These are phyloP conservation scores for Argyresthia albistria DNA, from an alignment of 2,888 invertebrate species.

Conservation along the genomic window DNA sequence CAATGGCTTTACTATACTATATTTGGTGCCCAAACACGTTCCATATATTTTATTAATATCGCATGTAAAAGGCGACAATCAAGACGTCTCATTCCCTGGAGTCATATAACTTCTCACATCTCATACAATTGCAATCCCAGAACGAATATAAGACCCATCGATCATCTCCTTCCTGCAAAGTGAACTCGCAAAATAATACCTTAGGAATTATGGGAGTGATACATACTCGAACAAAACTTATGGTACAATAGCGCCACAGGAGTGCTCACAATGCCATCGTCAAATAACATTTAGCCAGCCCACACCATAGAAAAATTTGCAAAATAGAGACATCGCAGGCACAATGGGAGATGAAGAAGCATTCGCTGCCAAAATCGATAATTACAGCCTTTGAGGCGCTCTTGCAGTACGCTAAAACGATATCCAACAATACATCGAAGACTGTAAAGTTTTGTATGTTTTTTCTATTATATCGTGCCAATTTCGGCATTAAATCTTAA, in stretches of 20 bases:
- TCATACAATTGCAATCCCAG: constrained; percentile 24
- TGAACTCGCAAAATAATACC: constrained; percentile 44
- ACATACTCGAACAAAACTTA: constrained; percentile 38
- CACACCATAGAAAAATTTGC: constrained; percentile 66
- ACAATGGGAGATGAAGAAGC: constrained; percentile 54
- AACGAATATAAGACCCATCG: constrained; percentile 25
- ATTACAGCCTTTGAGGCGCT: constrained; percentile 60
- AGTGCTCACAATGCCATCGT: constrained; percentile 63
- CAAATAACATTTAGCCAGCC: constrained; percentile 70
- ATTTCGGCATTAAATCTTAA: no score
- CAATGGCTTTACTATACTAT: no score
- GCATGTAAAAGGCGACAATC: not conserved
- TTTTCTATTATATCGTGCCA: no score
- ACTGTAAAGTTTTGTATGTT: constrained; percentile 2
- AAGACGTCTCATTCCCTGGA: constrained; percentile 31
- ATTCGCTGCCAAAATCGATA: constrained; percentile 57
- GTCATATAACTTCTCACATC: constrained; percentile 58
- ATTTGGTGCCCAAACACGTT: no score
- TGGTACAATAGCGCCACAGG: constrained; percentile 56
- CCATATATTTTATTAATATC: no score
- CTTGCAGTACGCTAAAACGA: constrained; percentile 42
- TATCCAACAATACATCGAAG: constrained; percentile 32
- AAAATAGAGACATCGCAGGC: constrained; percentile 60
- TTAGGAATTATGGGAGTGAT: constrained; percentile 63
- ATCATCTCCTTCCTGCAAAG: constrained; percentile 36